A percentile compares a stretch with the other conserved stretches of the same genome.
Conservation (phyloP, 2,888 invertebrate genomes). For the Pterostichus madidus region DNA sequence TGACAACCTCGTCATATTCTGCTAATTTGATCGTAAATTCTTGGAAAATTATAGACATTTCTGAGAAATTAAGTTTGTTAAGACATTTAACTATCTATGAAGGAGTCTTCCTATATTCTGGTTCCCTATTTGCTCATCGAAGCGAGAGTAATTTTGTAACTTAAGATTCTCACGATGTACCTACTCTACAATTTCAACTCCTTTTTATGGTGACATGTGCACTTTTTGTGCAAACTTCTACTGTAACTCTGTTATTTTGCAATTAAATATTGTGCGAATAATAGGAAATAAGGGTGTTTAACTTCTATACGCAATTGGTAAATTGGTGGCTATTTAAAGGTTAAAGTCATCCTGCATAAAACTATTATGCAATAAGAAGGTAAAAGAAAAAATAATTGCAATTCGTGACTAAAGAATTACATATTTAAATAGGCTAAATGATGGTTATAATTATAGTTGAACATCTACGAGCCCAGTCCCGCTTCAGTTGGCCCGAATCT, state of each 20-base stretch:
- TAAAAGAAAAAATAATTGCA: neutral
- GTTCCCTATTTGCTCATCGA: conserved; percentile 12
- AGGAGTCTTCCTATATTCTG: neutral
- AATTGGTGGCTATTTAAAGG: conserved; percentile 6
- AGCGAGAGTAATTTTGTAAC: conserved; percentile 10
- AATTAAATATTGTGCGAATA: conserved; percentile 41
- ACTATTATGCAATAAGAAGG: neutral
- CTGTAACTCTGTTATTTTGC: conserved; percentile 4
- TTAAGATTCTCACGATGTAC: conserved; percentile 17
- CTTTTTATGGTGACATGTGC: conserved; percentile 33
- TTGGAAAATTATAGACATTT: conserved; percentile 42
- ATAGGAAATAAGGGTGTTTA: conserved; percentile 9
- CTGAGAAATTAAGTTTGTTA: neutral
- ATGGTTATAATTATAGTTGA: too few relatives aligned
- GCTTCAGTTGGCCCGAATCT: too few relatives aligned
- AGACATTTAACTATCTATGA: neutral
- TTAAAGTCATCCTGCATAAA: conserved; percentile 27
- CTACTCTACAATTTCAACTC: conserved; percentile 13
- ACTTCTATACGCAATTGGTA: conserved; percentile 9
- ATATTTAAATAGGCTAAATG: too few relatives aligned
- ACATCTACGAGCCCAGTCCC: too few relatives aligned
- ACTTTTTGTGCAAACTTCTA: conserved; percentile 34
- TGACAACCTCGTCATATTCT: conserved; percentile 3
- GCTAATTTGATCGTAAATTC: conserved; percentile 21
- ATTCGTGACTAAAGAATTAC: neutral